Evolutionary conservation across 2,888 invertebrate species (phyloP).

Genomic region (Apamea anceps): DNA sequence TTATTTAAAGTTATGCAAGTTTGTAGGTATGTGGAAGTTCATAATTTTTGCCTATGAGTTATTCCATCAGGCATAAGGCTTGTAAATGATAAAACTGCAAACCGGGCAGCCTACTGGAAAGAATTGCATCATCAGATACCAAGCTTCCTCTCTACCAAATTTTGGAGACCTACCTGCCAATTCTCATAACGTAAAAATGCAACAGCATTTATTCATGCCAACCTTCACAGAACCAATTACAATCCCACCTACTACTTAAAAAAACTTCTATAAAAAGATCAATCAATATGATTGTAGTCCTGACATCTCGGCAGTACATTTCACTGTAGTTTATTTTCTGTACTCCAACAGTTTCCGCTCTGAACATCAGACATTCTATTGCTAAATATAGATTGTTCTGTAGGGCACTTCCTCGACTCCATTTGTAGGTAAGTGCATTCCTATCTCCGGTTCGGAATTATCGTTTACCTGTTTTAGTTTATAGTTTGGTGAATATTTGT

Average conservation of each 20-base stretch:
- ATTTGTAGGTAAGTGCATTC: slow-evolving; percentile 51
- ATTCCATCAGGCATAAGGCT: too few relatives aligned
- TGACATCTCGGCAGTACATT: slow-evolving; percentile 24
- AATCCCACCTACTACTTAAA: not conserved
- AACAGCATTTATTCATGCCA: not conserved
- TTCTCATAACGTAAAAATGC: too few relatives aligned
- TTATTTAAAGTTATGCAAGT: too few relatives aligned
- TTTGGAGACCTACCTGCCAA: too few relatives aligned
- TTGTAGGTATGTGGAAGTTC: too few relatives aligned
- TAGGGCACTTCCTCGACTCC: slow-evolving; percentile 20
- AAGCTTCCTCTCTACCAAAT: too few relatives aligned
- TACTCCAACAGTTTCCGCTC: slow-evolving; percentile 44
- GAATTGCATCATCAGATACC: too few relatives aligned
- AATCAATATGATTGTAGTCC: slow-evolving; percentile 47
- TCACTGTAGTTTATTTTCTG: slow-evolving; percentile 54
- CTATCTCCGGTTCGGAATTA: slow-evolving; percentile 42
- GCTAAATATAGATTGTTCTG: slow-evolving; percentile 47
- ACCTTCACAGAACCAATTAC: not conserved
- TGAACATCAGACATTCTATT: slow-evolving; percentile 51
- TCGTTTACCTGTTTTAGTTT: slow-evolving; percentile 39
- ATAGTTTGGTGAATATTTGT: not conserved
- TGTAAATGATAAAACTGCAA: too few relatives aligned
- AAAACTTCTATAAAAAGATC: slow-evolving; percentile 41
- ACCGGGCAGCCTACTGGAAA: too few relatives aligned
- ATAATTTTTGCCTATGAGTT: too few relatives aligned